These are phyloP conservation scores for Chirona hameri DNA, from an alignment of 2,888 invertebrate species.

Conservation along the genomic window DNA sequence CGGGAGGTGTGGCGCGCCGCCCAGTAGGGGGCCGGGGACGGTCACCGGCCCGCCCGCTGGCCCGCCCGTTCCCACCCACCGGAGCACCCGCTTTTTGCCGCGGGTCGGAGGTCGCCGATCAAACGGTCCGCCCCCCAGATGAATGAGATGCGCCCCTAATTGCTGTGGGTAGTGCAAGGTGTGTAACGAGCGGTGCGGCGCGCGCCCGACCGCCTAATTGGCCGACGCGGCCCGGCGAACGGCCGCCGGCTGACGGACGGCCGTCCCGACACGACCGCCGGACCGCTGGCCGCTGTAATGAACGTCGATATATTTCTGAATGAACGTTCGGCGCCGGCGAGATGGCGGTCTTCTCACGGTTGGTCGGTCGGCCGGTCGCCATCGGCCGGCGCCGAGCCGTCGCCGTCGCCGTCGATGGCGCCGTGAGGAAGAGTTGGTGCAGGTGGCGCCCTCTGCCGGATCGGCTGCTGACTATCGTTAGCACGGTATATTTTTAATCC, in stretches of 20 bases:
- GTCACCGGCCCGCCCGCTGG: not conserved
- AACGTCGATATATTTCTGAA: constrained; percentile 12
- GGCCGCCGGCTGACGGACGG: not conserved
- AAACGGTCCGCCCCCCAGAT: not conserved
- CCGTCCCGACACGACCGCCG: not conserved
- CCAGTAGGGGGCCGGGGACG: constrained; percentile 10
- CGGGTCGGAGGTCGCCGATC: constrained; percentile 10
- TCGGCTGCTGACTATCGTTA: no score
- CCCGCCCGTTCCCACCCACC: constrained; percentile 24
- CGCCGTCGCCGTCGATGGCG: not conserved
- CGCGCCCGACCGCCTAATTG: constrained; percentile 6
- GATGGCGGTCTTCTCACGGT: not conserved
- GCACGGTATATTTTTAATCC: no score
- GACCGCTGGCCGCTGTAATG: not conserved
- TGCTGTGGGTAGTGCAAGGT: not conserved
- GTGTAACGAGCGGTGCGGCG: not conserved
- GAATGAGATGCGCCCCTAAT: constrained; percentile 27
- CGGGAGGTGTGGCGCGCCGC: not conserved
- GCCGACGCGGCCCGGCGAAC: not conserved
- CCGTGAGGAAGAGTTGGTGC: no score
- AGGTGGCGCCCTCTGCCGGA: no score
- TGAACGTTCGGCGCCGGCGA: not conserved
- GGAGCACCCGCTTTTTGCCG: not conserved
- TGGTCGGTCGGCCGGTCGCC: no score
- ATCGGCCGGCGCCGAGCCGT: not conserved